phyloP scores from a whole-genome alignment of 2,797 vertebrate genomes.

The Pangasius macronema region DNA sequence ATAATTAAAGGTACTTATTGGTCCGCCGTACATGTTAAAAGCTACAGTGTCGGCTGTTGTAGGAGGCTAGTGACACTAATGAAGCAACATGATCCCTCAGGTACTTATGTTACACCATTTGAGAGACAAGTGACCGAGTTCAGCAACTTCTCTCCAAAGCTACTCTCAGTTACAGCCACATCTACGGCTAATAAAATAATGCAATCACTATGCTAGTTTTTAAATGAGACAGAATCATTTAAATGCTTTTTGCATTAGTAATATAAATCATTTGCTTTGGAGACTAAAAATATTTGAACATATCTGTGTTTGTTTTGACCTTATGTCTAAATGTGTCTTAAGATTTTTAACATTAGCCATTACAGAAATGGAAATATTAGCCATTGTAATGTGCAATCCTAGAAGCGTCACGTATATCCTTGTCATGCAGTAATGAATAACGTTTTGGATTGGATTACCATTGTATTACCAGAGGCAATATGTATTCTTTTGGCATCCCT shows the following conservation, averaged over 20 bases:
- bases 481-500: not conserved
- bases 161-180: slow-evolving; percentile 9
- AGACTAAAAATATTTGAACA: not conserved
- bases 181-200: not conserved
- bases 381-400: not conserved
- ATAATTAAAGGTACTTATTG: slow-evolving; percentile 16
- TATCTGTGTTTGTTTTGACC: not conserved
- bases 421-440: not conserved
- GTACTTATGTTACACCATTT: slow-evolving; percentile 36
- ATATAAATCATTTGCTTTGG: not conserved
- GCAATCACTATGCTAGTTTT: not conserved
- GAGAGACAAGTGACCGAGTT: slow-evolving; percentile 50
- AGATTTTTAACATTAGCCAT: no score
- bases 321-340: not conserved
- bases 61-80: slow-evolving; percentile 33
- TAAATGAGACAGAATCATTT: not conserved
- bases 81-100: slow-evolving; percentile 46
- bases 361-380: not conserved
- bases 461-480: not conserved
- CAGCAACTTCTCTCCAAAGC: slow-evolving; percentile 36
- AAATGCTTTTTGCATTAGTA: not conserved
- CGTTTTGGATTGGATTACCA: not conserved
- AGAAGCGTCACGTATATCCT: not conserved
- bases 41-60: slow-evolving; percentile 13
- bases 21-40: slow-evolving; percentile 27